Conservation (phyloP, 2,888 invertebrate species). For the Orthosia gothica region DNA sequence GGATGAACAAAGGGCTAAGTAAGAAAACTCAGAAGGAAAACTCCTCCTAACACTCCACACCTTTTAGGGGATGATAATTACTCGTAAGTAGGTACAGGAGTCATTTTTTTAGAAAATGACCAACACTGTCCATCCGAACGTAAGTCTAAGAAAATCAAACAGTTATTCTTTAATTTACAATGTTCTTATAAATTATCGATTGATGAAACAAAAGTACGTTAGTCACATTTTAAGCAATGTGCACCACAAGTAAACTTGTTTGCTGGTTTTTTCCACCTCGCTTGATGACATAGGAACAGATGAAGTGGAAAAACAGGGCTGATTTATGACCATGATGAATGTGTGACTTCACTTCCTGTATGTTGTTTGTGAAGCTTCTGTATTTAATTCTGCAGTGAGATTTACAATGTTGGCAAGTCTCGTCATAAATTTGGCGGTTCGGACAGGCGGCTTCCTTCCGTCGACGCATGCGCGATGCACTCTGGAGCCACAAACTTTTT, state of each 20-base stretch:
- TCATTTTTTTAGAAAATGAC: too few species aligned
- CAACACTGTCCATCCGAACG: too few species aligned
- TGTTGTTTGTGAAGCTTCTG: constrained; percentile 41
- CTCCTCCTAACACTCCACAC: neutral
- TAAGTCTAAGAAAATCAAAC: too few species aligned
- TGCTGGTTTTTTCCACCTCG: neutral
- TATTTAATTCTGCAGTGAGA: constrained; percentile 34
- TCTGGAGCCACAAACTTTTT: constrained; percentile 66
- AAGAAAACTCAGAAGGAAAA: constrained; percentile 35
- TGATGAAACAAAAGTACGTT: neutral
- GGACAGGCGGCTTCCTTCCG: constrained; percentile 82
- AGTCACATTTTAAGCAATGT: neutral
- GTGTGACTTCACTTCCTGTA: constrained; percentile 23
- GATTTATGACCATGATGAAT: constrained; percentile 26
- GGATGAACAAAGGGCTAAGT: constrained; percentile 48
- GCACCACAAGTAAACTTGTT: neutral
- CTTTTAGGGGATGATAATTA: too few species aligned
- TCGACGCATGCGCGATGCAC: constrained; percentile 72
- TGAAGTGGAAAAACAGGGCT: constrained; percentile 16
- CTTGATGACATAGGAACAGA: neutral
- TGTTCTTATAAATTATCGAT: too few species aligned
- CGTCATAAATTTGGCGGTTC: constrained; percentile 82
- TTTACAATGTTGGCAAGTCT: constrained; percentile 75
- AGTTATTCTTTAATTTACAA: too few species aligned
- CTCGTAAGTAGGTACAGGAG: too few species aligned